phyloP scores from a whole-genome alignment of 2,888 invertebrate species.

The Selenia dentaria region DNA sequence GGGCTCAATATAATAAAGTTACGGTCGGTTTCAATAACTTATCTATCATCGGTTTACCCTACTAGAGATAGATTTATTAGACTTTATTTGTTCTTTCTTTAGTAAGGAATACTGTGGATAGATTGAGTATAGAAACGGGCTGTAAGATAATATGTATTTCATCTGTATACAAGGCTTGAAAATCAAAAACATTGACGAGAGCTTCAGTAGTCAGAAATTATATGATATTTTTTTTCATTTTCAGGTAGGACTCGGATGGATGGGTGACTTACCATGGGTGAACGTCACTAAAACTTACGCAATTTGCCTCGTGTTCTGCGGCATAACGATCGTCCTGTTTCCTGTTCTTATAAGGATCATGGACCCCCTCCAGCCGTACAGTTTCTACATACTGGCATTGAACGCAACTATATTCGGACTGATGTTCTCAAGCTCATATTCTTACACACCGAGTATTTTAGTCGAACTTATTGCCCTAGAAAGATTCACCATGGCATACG shows the following conservation, averaged over 20 bases:
- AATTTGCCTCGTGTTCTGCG: conserved; percentile 88
- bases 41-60: too few relatives aligned
- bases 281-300: conserved; percentile 94
- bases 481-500: conserved; percentile 96
- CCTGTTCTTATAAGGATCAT: conserved; percentile 77
- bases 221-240: too few relatives aligned
- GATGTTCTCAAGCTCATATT: conserved; percentile 96
- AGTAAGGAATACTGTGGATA: too few relatives aligned
- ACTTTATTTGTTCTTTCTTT: too few relatives aligned
- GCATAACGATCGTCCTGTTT: conserved; percentile 85
- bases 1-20: too few relatives aligned
- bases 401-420: conserved; percentile 91
- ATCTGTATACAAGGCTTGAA: too few relatives aligned
- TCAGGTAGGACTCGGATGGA: conserved; percentile 93
- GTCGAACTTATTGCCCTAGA: conserved; percentile 96
- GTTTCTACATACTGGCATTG: conserved; percentile 78
- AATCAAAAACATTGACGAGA: too few relatives aligned
- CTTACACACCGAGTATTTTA: conserved; percentile 95
- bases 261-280: conserved; percentile 95
- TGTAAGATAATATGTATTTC: too few relatives aligned
- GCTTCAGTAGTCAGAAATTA: too few relatives aligned
- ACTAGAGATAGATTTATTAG: too few relatives aligned
- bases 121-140: too few relatives aligned
- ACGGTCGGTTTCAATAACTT: too few relatives aligned
- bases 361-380: conserved; percentile 61